A percentile compares a stretch with the other conserved stretches of the same genome.
Conservation (phyloP, 2,888 invertebrate species). For the Cataglyphis altisquamis region DNA sequence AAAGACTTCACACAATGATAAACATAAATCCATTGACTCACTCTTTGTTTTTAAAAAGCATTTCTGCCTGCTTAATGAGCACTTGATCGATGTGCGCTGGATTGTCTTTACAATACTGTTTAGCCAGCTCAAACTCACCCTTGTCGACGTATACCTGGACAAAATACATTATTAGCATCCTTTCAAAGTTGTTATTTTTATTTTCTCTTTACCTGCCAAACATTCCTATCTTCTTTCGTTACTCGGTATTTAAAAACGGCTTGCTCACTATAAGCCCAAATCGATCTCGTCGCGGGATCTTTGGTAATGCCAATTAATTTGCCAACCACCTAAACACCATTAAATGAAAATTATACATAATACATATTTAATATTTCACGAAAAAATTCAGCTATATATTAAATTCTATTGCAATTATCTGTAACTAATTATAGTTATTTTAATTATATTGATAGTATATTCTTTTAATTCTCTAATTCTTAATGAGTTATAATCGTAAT, state of each 20-base stretch:
- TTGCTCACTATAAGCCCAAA: conserved; percentile 95
- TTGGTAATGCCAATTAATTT: conserved; percentile 93
- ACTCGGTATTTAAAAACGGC: conserved; percentile 95
- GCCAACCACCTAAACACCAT: conserved; percentile 88
- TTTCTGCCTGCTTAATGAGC: conserved; percentile 95
- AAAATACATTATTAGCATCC: not conserved
- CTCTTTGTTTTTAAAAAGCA: conserved; percentile 92
- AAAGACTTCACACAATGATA: not conserved
- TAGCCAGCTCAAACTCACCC: conserved; percentile 95
- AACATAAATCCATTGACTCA: conserved; percentile 80
- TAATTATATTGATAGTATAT: not conserved
- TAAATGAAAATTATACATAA: not conserved
- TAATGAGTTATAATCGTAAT: not conserved
- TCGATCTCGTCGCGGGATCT: conserved; percentile 92
- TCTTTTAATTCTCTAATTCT: conserved; percentile 11
- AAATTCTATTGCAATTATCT: conserved; percentile 20
- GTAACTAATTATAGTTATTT: conserved; percentile 28
- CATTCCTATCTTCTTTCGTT: conserved; percentile 93
- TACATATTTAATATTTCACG: conserved; percentile 14
- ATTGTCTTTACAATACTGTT: conserved; percentile 93
- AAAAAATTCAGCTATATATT: not conserved
- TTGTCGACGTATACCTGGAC: conserved; percentile 92
- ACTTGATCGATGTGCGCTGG: conserved; percentile 94
- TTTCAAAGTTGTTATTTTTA: conserved; percentile 1
- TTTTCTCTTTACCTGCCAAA: conserved; percentile 89